Conservation (phyloP, 1,140 invertebrate species). For the Antheraea pernyi region DNA sequence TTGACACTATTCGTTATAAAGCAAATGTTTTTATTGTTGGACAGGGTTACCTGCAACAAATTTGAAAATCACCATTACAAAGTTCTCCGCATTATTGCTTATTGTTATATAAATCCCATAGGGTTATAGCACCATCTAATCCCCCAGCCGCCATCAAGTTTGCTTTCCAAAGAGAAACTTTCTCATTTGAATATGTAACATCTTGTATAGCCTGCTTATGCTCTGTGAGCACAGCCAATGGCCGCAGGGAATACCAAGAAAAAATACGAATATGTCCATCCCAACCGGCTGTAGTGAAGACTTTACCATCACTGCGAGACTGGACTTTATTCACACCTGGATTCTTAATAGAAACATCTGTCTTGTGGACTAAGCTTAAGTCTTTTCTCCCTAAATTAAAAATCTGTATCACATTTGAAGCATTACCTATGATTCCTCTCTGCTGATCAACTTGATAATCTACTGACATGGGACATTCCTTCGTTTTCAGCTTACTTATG, state of each 20-base stretch:
- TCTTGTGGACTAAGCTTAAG: slow-evolving; percentile 80
- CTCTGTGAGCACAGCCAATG: slow-evolving; percentile 86
- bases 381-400: slow-evolving; percentile 79
- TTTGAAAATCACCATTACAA: slow-evolving; percentile 37
- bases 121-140: slow-evolving; percentile 84
- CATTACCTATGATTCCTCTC: slow-evolving; percentile 83
- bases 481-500: slow-evolving; percentile 80
- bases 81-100: slow-evolving; percentile 43
- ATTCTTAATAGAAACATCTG: slow-evolving; percentile 83
- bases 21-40: too few relatives aligned
- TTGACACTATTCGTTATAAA: too few relatives aligned
- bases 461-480: slow-evolving; percentile 84
- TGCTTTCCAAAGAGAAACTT: slow-evolving; percentile 83
- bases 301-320: slow-evolving; percentile 85
- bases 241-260: slow-evolving; percentile 87
- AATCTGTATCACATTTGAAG: slow-evolving; percentile 81
- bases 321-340: slow-evolving; percentile 85
- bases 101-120: slow-evolving; percentile 86
- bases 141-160: slow-evolving; percentile 87
- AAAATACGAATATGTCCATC: slow-evolving; percentile 88
- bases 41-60: slow-evolving; percentile 14
- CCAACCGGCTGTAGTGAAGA: slow-evolving; percentile 88
- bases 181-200: slow-evolving; percentile 82
- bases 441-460: slow-evolving; percentile 83
- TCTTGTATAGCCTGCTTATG: slow-evolving; percentile 85